These are phyloP conservation scores for Xestoiulus laeticollis DNA, from an alignment of 2,888 invertebrate genomes.

Conservation along the genomic window DNA sequence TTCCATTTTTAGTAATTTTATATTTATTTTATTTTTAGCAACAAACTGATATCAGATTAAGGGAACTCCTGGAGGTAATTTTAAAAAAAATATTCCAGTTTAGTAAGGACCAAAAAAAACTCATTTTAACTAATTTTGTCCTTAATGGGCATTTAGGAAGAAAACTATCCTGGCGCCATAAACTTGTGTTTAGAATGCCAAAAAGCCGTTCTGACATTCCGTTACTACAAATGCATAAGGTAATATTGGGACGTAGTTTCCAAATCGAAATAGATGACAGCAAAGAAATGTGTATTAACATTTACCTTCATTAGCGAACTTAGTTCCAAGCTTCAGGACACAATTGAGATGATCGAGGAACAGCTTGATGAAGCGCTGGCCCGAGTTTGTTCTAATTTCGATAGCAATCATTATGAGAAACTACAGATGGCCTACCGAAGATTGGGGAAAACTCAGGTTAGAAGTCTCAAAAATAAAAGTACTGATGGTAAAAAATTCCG, in stretches of 20 bases:
- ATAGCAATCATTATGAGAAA: constrained; percentile 80
- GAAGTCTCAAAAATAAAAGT: too few species aligned
- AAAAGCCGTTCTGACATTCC: constrained; percentile 82
- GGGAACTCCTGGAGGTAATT: constrained; percentile 72
- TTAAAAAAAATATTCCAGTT: neutral
- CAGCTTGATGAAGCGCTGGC: constrained; percentile 87
- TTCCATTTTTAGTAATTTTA: too few species aligned
- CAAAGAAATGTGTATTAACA: neutral
- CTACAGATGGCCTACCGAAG: constrained; percentile 87
- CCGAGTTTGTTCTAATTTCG: constrained; percentile 79
- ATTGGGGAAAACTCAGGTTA: constrained; percentile 80
- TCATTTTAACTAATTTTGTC: neutral
- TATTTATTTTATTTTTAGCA: constrained; percentile 71
- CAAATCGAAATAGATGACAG: neutral
- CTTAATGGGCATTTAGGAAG: constrained; percentile 68
- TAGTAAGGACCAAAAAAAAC: neutral
- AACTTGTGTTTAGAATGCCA: constrained; percentile 88
- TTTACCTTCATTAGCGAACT: constrained; percentile 73
- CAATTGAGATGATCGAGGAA: constrained; percentile 88
- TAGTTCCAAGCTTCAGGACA: constrained; percentile 86
- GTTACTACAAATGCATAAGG: constrained; percentile 87
- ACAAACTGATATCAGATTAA: constrained; percentile 84
- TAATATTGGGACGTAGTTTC: too few species aligned
- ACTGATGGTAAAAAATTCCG: too few species aligned
- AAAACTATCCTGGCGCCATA: constrained; percentile 90